phyloP scores from a whole-genome alignment of 1,140 invertebrate genomes.

The Leptopilina boulardi region DNA sequence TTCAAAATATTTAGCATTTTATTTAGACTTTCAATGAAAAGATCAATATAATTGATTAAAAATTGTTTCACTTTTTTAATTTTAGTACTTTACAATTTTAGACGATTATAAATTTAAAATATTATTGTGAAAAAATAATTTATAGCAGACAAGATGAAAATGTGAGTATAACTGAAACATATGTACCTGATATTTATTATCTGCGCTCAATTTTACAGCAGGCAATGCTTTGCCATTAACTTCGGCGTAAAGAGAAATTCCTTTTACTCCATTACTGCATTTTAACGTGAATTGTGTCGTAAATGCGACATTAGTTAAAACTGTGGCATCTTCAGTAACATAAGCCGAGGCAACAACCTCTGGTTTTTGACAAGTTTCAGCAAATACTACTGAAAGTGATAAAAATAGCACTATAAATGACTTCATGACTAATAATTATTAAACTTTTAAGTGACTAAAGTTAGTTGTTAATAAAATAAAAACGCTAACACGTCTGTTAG shows the following conservation, averaged over 20 bases:
- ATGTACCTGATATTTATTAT: conserved; percentile 86
- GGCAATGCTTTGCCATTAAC: conserved; percentile 88
- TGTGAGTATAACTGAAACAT: conserved; percentile 5
- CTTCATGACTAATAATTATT: conserved; percentile 53
- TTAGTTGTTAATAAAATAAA: not conserved
- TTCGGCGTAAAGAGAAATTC: conserved; percentile 89
- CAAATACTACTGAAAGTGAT: conserved; percentile 40
- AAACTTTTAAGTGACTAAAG: not conserved
- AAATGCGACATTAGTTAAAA: conserved; percentile 89
- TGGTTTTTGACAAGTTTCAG: conserved; percentile 78
- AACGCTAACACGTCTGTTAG: not conserved
- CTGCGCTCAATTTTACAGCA: conserved; percentile 83
- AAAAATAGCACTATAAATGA: conserved; percentile 43
- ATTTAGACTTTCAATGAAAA: not conserved
- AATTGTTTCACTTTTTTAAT: not conserved
- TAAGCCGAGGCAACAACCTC: conserved; percentile 84
- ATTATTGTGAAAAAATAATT: no score
- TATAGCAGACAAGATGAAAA: not conserved
- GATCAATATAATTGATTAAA: not conserved
- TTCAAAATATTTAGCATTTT: no score
- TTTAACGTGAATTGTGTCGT: conserved; percentile 85
- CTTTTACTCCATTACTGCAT: conserved; percentile 81
- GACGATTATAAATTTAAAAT: not conserved
- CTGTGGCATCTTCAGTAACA: conserved; percentile 93
- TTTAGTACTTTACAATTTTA: not conserved